Percentiles rank a stretch among this genome's conserved stretches.
phyloP scores from a whole-genome alignment of 2,113 vertebrate genomes.

The Erythrocercus mccallii region DNA sequence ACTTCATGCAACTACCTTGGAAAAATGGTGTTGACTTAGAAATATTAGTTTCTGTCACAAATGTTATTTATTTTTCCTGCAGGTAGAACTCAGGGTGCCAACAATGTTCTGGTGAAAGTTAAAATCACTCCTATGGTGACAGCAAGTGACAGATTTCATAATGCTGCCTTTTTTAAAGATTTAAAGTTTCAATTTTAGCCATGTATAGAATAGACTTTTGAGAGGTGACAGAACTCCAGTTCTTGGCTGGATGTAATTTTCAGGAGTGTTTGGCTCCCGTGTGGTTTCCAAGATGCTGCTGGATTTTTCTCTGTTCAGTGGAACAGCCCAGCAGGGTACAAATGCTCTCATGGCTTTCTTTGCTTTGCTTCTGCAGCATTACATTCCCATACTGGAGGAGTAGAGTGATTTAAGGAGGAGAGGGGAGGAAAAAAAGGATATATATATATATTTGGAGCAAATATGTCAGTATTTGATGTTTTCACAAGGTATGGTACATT shows the following conservation, averaged over 20 bases:
- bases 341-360: background rate
- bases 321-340: background rate
- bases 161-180: background rate
- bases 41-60: slow-evolving; percentile 39
- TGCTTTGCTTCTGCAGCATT: background rate
- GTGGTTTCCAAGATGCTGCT: background rate
- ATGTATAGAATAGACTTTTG: background rate
- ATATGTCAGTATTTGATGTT: background rate
- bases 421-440: background rate
- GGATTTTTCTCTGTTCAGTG: background rate
- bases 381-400: background rate
- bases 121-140: slow-evolving; percentile 15
- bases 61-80: slow-evolving; percentile 5
- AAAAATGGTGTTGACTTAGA: slow-evolving; percentile 27
- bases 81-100: slow-evolving; percentile 2
- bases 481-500: background rate
- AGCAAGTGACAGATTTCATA: slow-evolving; percentile 39
- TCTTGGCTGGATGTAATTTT: background rate
- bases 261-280: background rate
- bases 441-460: background rate
- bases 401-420: background rate
- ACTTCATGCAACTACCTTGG: background rate
- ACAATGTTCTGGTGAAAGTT: slow-evolving; percentile 15
- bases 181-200: slow-evolving; percentile 26
- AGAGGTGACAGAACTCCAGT: background rate